These are phyloP conservation scores for Eupithecia abbreviata DNA, from an alignment of 2,888 invertebrate species.

Conservation along the genomic window DNA sequence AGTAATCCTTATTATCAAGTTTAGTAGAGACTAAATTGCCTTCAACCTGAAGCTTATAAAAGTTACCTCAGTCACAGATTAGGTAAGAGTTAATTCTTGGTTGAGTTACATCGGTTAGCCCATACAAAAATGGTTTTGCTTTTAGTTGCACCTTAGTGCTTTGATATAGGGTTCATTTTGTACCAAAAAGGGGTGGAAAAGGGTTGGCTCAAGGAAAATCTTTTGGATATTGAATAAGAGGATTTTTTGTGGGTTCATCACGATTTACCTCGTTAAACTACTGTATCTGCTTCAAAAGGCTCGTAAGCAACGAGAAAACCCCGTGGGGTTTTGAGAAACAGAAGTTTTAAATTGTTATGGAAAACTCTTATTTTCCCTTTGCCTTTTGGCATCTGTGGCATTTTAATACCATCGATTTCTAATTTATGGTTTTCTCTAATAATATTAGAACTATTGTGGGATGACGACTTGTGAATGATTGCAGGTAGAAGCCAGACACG, in stretches of 20 bases:
- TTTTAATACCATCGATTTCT: too few species aligned
- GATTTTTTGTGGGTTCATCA: conserved; percentile 57
- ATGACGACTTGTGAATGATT: too few species aligned
- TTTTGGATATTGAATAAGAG: conserved; percentile 56
- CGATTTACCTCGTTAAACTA: conserved; percentile 58
- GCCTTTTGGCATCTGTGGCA: too few species aligned
- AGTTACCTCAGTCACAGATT: conserved; percentile 27
- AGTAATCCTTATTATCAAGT: neutral
- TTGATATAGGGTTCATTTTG: conserved; percentile 36
- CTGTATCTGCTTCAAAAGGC: conserved; percentile 32
- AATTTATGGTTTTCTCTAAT: too few species aligned
- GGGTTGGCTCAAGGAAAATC: conserved; percentile 43
- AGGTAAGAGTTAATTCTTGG: conserved; percentile 4
- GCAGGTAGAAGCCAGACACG: too few species aligned
- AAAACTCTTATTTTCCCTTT: neutral
- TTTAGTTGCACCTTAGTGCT: conserved; percentile 20
- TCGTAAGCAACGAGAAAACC: too few species aligned
- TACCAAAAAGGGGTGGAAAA: neutral
- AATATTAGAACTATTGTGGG: too few species aligned
- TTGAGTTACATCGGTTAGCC: conserved; percentile 34
- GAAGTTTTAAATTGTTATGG: neutral
- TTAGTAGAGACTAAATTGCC: conserved; percentile 21
- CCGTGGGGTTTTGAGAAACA: conserved; percentile 6
- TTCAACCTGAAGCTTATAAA: conserved; percentile 10
- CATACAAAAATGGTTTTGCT: conserved; percentile 34